phyloP scores from a whole-genome alignment of 2,797 vertebrate genomes.

The Otolemur crassicaudatus region DNA sequence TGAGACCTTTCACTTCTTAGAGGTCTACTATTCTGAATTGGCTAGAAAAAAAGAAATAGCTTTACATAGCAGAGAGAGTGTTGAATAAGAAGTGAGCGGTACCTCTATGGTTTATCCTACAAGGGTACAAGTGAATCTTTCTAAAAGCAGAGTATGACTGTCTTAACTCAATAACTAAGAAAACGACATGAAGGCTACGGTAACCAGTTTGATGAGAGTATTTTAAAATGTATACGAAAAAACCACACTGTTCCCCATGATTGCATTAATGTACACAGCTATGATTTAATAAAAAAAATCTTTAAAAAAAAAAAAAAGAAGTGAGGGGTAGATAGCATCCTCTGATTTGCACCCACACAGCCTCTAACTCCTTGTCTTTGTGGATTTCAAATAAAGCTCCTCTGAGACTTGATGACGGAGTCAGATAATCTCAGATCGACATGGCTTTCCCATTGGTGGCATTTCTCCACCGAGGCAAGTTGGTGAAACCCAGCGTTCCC shows the following conservation, averaged over 20 bases:
- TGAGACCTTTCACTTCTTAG: not conserved
- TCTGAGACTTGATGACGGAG: not conserved
- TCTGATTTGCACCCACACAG: not conserved
- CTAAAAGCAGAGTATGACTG: no score
- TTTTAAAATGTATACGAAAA: no score
- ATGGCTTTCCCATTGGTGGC: not conserved
- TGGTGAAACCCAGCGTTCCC: not conserved
- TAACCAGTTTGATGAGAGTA: no score
- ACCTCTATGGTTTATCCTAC: no score
- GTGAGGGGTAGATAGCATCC: not conserved
- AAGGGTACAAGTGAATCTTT: no score
- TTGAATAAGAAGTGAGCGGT: not conserved
- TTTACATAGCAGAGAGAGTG: not conserved
- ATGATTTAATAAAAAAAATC: no score
- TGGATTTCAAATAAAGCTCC: conserved; percentile 11
- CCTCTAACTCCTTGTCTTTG: not conserved
- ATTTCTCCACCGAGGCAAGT: not conserved
- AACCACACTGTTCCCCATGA: no score
- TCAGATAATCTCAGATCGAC: not conserved
- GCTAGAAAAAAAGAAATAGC: not conserved
- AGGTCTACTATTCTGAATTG: not conserved
- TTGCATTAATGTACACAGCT: no score
- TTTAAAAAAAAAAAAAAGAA: not conserved
- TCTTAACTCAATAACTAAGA: no score
- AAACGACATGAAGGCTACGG: no score